Percentiles rank a stretch among this genome's conserved stretches.
These are phyloP conservation scores for Psittacus erithacus DNA, from an alignment of 2,113 vertebrate genomes.

Conservation along the genomic window DNA sequence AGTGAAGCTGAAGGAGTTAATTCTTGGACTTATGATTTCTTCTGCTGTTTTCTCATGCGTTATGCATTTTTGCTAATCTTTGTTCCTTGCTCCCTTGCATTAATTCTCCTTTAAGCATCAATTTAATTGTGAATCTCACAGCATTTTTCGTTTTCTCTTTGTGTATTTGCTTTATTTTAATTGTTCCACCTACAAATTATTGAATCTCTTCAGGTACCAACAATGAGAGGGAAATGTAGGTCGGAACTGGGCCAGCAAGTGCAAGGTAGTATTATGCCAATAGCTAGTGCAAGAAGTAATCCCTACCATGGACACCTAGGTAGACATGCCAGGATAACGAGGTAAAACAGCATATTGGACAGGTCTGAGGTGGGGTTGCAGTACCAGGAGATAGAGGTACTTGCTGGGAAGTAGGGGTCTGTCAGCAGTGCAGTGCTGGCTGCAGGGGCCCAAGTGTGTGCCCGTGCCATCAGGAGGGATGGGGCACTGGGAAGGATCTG, in stretches of 20 bases:
- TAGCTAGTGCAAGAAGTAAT: background rate
- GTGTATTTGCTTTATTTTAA: background rate
- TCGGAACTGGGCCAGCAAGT: background rate
- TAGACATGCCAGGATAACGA: rapidly evolving
- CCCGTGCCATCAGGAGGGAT: background rate
- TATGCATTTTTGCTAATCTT: background rate
- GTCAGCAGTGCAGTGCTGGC: rapidly evolving
- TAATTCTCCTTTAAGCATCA: background rate
- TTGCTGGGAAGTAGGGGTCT: background rate
- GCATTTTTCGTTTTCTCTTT: background rate
- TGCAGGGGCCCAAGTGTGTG: background rate
- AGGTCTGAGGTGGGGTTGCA: background rate
- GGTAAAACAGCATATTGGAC: background rate
- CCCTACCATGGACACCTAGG: rapidly evolving
- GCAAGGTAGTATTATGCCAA: background rate
- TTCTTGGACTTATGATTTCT: background rate
- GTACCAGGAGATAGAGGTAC: background rate
- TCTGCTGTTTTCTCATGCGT: background rate
- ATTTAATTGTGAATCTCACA: background rate
- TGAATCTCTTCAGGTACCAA: background rate
- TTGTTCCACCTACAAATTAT: background rate
- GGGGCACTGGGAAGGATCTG: background rate
- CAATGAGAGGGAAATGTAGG: background rate
- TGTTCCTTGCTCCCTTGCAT: background rate
- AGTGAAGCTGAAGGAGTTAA: background rate